Evolutionary conservation across 2,797 vertebrate species (phyloP).

Genomic region (Gorsachius magnificus): DNA sequence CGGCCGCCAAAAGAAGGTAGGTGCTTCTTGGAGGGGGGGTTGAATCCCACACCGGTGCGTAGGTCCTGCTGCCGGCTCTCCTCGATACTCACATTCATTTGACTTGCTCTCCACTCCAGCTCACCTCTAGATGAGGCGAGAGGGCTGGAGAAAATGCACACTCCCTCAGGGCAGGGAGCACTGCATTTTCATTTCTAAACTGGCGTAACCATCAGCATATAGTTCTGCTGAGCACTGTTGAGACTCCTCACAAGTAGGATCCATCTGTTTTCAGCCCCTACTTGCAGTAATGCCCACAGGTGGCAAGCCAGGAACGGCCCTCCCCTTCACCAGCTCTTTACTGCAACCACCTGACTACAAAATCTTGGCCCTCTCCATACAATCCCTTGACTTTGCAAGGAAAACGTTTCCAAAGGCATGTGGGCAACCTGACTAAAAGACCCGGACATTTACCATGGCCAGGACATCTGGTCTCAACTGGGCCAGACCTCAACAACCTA

Average conservation of each 20-base stretch:
- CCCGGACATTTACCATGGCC: background rate
- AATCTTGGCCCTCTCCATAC: background rate
- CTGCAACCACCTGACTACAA: background rate
- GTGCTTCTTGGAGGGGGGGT: constrained; percentile 67
- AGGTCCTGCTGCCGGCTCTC: background rate
- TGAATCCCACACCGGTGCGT: background rate
- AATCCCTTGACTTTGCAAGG: constrained; percentile 20
- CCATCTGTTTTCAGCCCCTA: background rate
- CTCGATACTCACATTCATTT: background rate
- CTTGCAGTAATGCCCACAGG: background rate
- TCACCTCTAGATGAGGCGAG: background rate
- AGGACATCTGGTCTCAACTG: background rate
- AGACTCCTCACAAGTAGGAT: background rate
- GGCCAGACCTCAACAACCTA: background rate
- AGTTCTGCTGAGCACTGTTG: background rate
- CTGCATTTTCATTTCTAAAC: background rate
- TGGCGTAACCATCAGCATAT: background rate
- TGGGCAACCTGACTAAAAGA: background rate
- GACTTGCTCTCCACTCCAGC: background rate
- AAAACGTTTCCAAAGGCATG: constrained; percentile 55
- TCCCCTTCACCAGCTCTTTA: background rate
- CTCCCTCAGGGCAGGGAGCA: background rate
- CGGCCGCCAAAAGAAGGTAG: constrained; percentile 98
- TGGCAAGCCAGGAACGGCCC: background rate
- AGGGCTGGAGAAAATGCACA: background rate